Conservation (phyloP, 92 coral and sea anemone genomes). For the Bergia sp. region DNA sequence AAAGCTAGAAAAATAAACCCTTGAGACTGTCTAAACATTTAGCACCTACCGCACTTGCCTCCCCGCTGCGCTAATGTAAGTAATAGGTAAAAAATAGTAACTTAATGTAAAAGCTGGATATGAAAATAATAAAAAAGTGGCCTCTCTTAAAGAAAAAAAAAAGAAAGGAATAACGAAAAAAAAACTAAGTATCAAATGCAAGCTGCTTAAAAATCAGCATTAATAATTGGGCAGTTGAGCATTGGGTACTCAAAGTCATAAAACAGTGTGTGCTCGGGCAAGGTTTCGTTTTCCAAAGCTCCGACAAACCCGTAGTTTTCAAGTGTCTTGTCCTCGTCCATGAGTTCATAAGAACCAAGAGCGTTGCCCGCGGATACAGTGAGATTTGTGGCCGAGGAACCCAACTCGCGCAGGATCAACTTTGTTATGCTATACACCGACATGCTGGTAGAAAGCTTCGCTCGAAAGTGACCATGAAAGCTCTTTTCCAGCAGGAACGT, state of each 20-base stretch:
- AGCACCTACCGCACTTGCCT: no score
- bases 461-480: slow-evolving; percentile 53
- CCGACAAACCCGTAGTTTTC: slow-evolving; percentile 71
- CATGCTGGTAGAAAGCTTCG: slow-evolving; percentile 63
- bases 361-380: slow-evolving; percentile 55
- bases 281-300: slow-evolving; percentile 49
- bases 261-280: slow-evolving; percentile 54
- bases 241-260: slow-evolving; percentile 80
- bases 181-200: not conserved
- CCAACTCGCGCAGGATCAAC: slow-evolving; percentile 69
- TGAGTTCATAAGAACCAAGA: slow-evolving; percentile 46
- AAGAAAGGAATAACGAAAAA: no score
- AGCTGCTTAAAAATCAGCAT: slow-evolving; percentile 52
- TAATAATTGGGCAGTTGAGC: slow-evolving; percentile 73
- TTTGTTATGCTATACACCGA: slow-evolving; percentile 71
- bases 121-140: no score
- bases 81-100: no score
- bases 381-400: slow-evolving; percentile 61
- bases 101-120: no score
- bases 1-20: no score
- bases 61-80: no score
- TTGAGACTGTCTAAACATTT: no score
- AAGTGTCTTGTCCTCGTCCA: slow-evolving; percentile 57
- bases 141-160: no score
- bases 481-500: slow-evolving; percentile 51